Evolutionary conservation across 2,797 vertebrate genomes (phyloP).

Genomic region (Limosa lapponica): DNA sequence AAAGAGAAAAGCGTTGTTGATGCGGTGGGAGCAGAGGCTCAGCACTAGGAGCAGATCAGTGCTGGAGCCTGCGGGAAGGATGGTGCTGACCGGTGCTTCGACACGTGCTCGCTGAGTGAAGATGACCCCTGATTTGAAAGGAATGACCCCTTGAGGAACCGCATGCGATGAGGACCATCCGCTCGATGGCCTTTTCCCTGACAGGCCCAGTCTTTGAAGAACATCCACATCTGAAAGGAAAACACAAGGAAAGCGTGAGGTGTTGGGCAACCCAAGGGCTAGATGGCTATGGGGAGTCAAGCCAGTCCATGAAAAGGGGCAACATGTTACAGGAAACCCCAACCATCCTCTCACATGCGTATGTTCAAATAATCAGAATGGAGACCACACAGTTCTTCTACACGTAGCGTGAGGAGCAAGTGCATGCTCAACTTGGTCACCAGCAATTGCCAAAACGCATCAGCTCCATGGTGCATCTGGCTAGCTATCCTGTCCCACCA

Average conservation of each 20-base stretch:
- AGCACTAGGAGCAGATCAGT: constrained; percentile 87
- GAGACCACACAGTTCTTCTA: not conserved
- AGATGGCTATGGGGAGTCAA: not conserved
- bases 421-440: not conserved
- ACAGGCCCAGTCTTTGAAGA: constrained; percentile 91
- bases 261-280: not conserved
- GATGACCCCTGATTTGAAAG: constrained; percentile 92
- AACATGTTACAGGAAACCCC: not conserved
- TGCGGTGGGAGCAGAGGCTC: constrained; percentile 92
- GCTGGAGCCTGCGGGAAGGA: constrained; percentile 83
- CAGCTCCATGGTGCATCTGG: not conserved
- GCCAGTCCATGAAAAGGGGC: not conserved
- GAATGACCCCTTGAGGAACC: constrained; percentile 87
- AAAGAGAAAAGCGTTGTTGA: constrained; percentile 95
- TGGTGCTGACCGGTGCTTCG: constrained; percentile 80
- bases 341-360: not conserved
- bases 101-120: constrained; percentile 88
- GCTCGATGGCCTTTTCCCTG: constrained; percentile 77
- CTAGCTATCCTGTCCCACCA: not conserved
- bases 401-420: not conserved
- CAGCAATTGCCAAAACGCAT: not conserved
- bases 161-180: constrained; percentile 73
- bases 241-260: not conserved
- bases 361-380: not conserved
- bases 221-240: constrained; percentile 91